These are phyloP conservation scores for Steatornis caripensis DNA, from an alignment of 2,113 vertebrate species.

Conservation along the genomic window DNA sequence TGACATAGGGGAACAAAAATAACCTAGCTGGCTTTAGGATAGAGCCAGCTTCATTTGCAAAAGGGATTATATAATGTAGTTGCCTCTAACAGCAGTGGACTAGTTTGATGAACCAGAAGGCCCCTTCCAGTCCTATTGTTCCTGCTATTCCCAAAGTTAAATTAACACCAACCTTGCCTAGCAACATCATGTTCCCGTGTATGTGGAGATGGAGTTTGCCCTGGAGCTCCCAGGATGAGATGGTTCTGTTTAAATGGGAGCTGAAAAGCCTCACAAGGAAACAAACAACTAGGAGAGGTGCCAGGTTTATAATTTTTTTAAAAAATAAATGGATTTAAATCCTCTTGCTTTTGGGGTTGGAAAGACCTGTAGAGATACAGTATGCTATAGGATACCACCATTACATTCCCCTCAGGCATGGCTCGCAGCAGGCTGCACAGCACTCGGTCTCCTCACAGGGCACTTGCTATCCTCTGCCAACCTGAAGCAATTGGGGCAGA, in stretches of 20 bases:
- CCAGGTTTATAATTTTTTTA: not conserved
- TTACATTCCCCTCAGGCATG: not conserved
- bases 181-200: not conserved
- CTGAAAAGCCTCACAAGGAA: not conserved
- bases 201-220: not conserved
- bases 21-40: constrained; percentile 11
- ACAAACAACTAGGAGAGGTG: not conserved
- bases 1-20: constrained; percentile 21
- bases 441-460: not conserved
- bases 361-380: not conserved
- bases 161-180: constrained; percentile 58
- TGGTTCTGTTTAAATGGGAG: constrained; percentile 6
- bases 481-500: not conserved
- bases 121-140: constrained; percentile 45
- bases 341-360: not conserved
- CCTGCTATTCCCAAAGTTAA: constrained; percentile 35
- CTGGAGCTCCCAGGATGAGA: not conserved
- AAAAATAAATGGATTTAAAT: not conserved
- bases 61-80: not conserved
- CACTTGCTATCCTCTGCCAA: not conserved
- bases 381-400: not conserved
- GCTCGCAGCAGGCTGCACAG: fast-evolving
- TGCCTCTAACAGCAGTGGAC: constrained; percentile 39
- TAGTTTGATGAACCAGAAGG: constrained; percentile 59
- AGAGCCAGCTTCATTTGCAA: not conserved